Percentiles rank a stretch among this genome's conserved stretches.
Evolutionary conservation across 1,140 invertebrate genomes (phyloP).

Genomic region (Sitobion miscanthi): DNA sequence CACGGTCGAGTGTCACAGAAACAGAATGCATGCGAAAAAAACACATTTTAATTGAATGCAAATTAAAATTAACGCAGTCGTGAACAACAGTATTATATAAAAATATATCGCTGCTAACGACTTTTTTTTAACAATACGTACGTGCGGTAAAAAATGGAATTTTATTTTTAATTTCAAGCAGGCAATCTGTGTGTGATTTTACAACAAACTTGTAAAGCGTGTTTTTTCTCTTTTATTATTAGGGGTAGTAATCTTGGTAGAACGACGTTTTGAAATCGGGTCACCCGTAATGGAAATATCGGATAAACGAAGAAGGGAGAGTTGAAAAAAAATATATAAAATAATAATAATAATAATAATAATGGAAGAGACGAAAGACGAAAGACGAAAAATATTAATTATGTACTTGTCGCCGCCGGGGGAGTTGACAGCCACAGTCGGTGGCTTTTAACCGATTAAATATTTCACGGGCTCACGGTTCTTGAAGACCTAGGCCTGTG

Average conservation of each 20-base stretch:
- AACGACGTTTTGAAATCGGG: constrained; percentile 10
- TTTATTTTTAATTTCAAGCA: background rate
- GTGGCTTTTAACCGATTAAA: constrained; percentile 57
- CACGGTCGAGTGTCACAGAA: background rate
- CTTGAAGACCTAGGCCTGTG: background rate
- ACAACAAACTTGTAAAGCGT: background rate
- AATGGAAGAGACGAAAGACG: background rate
- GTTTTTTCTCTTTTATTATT: constrained; percentile 1
- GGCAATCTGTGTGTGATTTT: background rate
- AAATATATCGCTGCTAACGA: background rate
- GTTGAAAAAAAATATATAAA: background rate
- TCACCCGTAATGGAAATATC: constrained; percentile 30
- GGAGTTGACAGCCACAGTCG: constrained; percentile 36
- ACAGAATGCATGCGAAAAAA: background rate
- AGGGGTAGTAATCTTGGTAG: background rate
- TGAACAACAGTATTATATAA: background rate
- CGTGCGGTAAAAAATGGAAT: background rate
- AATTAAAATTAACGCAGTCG: background rate
- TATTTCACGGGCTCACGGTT: constrained; percentile 36
- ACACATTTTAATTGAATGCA: background rate
- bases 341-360: background rate
- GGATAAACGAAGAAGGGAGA: background rate
- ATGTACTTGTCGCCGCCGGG: constrained; percentile 23
- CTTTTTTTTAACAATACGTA: background rate
- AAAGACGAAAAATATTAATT: constrained; percentile 48